phyloP scores from a whole-genome alignment of 1,140 invertebrate genomes.

The Drosophila littoralis region DNA sequence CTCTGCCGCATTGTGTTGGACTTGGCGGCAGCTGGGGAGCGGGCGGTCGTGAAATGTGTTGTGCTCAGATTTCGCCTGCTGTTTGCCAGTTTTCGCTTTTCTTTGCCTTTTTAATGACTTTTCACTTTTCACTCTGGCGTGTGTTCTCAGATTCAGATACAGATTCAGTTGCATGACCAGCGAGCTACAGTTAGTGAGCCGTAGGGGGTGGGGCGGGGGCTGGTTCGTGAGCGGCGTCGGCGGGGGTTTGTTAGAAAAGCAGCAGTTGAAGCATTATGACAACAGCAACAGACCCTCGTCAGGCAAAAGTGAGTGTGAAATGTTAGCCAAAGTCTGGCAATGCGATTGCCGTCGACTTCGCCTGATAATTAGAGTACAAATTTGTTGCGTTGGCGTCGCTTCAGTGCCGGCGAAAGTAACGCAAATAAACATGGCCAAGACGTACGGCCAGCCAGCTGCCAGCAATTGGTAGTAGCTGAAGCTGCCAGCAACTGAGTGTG shows the following conservation, averaged over 20 bases:
- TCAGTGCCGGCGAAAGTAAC: slow-evolving; percentile 72
- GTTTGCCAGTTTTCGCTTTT: slow-evolving; percentile 74
- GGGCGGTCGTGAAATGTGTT: slow-evolving; percentile 16
- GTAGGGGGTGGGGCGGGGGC: background rate
- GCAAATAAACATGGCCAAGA: slow-evolving; percentile 25
- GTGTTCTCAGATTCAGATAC: slow-evolving; percentile 62
- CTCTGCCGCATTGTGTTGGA: slow-evolving; percentile 17
- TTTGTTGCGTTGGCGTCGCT: slow-evolving; percentile 60
- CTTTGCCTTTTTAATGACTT: slow-evolving; percentile 68
- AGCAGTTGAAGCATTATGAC: slow-evolving; percentile 50
- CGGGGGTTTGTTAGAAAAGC: slow-evolving; percentile 12
- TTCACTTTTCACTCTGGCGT: slow-evolving; percentile 68
- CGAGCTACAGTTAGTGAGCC: background rate
- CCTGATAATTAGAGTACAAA: slow-evolving; percentile 77
- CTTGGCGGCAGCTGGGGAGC: background rate
- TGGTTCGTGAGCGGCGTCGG: background rate
- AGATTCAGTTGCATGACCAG: slow-evolving; percentile 56
- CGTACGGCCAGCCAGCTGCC: background rate
- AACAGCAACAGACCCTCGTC: slow-evolving; percentile 50
- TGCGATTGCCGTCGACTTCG: slow-evolving; percentile 21
- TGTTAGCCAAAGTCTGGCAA: slow-evolving; percentile 43
- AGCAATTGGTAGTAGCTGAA: background rate
- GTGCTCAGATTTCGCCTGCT: slow-evolving; percentile 68
- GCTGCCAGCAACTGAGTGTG: background rate
- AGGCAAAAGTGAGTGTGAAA: slow-evolving; percentile 65